Percentiles rank a stretch among this genome's conserved stretches.
phyloP scores from a whole-genome alignment of 1,140 invertebrate genomes.

The Tetraneura akinire region DNA sequence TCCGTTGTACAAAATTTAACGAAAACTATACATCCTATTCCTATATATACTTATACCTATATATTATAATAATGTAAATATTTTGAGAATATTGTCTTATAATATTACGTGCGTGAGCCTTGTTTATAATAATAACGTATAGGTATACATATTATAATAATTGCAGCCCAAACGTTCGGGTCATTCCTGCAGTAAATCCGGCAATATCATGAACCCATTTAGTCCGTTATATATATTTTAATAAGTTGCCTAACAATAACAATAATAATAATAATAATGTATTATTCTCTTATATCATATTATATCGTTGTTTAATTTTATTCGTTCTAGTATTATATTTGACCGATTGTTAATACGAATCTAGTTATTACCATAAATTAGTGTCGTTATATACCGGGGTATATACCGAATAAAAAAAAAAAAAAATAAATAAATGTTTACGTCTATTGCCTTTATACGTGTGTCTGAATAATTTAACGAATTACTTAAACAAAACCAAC shows the following conservation, averaged over 20 bases:
- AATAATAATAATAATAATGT: neutral
- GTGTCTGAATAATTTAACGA: conserved; percentile 45
- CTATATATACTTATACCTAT: no score
- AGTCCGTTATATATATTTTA: neutral
- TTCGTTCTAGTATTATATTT: conserved; percentile 35
- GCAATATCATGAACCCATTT: neutral
- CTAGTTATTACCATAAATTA: conserved; percentile 49
- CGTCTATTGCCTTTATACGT: conserved; percentile 32
- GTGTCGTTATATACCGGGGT: neutral
- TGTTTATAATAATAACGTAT: no score
- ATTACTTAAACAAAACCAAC: conserved; percentile 38
- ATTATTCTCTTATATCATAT: conserved; percentile 18
- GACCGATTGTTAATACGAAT: conserved; percentile 32
- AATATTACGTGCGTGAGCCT: neutral
- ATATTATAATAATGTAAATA: neutral
- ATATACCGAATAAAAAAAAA: conserved; percentile 11
- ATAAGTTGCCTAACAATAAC: neutral
- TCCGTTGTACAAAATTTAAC: neutral
- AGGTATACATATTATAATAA: no score
- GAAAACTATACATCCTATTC: neutral
- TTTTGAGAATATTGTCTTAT: neutral
- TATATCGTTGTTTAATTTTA: conserved; percentile 19
- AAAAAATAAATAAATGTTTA: conserved; percentile 4
- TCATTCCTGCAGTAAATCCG: neutral
- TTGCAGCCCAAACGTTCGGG: neutral